A percentile compares a stretch with the other conserved stretches of the same genome.
phyloP scores from a whole-genome alignment of 2,113 vertebrate genomes.

The Leucopternis melanops region DNA sequence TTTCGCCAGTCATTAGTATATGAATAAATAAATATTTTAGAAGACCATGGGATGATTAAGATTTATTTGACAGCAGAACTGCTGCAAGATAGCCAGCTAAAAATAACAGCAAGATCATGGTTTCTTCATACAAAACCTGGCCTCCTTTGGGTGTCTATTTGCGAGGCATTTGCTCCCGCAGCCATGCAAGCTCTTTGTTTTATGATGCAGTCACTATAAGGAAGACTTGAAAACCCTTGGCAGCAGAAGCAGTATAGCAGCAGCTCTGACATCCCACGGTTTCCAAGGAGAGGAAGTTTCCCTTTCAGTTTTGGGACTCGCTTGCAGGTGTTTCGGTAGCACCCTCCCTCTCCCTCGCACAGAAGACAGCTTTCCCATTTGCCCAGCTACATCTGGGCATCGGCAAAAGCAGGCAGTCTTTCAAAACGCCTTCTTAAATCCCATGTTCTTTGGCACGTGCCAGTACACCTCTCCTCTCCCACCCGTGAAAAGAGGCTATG shows the following conservation, averaged over 20 bases:
- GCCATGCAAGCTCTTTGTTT: background rate
- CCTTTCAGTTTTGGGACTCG: background rate
- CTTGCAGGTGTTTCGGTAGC: rapidly evolving
- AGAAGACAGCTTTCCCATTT: background rate
- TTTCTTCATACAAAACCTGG: background rate
- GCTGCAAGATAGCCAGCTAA: background rate
- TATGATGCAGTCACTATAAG: background rate
- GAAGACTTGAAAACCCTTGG: background rate
- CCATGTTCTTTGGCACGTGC: background rate
- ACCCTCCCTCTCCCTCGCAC: background rate
- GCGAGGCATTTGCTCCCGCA: background rate
- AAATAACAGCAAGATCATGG: background rate
- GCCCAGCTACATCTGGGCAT: background rate
- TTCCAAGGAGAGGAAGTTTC: background rate
- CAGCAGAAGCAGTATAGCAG: background rate
- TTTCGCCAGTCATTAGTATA: background rate
- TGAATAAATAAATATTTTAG: background rate
- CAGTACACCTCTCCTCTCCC: background rate
- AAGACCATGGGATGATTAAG: background rate
- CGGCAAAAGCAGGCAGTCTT: rapidly evolving
- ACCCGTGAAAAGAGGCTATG: rapidly evolving
- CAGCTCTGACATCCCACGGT: background rate
- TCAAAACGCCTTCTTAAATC: rapidly evolving
- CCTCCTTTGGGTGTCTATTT: background rate
- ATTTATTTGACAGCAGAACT: background rate